A percentile compares a stretch with the other conserved stretches of the same genome.
phyloP scores from a whole-genome alignment of 2,888 invertebrate genomes.

The Ectropis crepuscularia region DNA sequence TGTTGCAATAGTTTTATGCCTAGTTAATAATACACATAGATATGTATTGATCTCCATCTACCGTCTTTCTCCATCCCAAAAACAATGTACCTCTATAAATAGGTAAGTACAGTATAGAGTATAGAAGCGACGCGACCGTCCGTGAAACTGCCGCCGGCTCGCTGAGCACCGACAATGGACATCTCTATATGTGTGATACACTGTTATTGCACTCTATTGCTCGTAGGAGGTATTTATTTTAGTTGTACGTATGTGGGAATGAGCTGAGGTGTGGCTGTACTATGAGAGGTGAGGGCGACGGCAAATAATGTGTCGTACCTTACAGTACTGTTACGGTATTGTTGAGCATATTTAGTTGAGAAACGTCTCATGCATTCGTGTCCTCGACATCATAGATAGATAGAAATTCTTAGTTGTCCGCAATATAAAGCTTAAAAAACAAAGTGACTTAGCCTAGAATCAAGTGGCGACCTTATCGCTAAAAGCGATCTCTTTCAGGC shows the following conservation, averaged over 20 bases:
- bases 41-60: constrained; percentile 1
- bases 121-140: constrained; percentile 46
- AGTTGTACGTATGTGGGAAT: constrained; percentile 12
- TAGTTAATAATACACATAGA: background rate
- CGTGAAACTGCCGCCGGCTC: constrained; percentile 57
- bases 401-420: no score
- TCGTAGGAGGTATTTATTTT: constrained; percentile 23
- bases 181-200: constrained; percentile 50
- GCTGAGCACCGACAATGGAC: constrained; percentile 57
- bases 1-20: no score
- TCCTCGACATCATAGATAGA: no score
- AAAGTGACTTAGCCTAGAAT: no score
- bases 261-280: constrained; percentile 7
- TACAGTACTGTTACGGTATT: no score
- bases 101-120: constrained; percentile 6
- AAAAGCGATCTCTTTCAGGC: no score
- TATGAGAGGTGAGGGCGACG: background rate
- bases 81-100: constrained; percentile 6
- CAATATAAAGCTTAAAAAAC: no score
- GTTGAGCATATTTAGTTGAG: no score
- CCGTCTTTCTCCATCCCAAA: constrained; percentile 7
- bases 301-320: background rate
- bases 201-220: constrained; percentile 28
- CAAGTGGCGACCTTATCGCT: no score
- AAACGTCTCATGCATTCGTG: no score